Percentiles rank a stretch among this genome's conserved stretches.
phyloP scores from a whole-genome alignment of 2,113 vertebrate genomes.

The Chamaea fasciata region DNA sequence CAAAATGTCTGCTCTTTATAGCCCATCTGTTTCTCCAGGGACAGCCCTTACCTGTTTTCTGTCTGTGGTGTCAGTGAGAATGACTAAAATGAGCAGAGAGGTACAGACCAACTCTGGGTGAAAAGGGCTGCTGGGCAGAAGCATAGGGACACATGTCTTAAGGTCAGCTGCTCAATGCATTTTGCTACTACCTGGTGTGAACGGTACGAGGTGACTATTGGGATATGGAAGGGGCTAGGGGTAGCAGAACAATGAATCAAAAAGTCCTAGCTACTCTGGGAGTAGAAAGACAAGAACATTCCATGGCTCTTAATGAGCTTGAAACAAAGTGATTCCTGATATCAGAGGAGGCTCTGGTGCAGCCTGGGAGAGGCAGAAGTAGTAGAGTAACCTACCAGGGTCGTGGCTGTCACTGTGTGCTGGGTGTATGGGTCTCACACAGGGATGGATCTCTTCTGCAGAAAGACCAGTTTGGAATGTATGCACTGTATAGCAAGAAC shows the following conservation, averaged over 20 bases:
- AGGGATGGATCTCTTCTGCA: conserved; percentile 28
- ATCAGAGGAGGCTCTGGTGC: background rate
- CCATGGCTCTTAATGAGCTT: background rate
- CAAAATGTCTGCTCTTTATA: background rate
- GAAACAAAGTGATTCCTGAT: background rate
- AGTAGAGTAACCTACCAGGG: background rate
- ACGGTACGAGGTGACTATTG: accelerated
- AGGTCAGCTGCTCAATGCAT: background rate
- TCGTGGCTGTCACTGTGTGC: accelerated
- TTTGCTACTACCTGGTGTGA: background rate
- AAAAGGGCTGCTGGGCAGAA: background rate
- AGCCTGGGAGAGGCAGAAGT: background rate
- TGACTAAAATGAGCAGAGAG: background rate
- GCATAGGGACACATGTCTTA: background rate
- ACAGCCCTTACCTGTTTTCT: background rate
- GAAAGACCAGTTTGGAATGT: conserved; percentile 87
- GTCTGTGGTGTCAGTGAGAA: background rate
- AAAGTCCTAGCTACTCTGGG: background rate
- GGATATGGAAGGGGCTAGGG: background rate
- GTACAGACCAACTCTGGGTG: background rate
- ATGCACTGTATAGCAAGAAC: conserved; percentile 86
- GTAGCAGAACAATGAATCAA: background rate
- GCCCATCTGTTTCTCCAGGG: background rate
- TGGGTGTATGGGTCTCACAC: background rate
- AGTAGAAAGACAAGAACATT: background rate